Conservation (phyloP, 1,140 invertebrate species). For the Nebria ingens region DNA sequence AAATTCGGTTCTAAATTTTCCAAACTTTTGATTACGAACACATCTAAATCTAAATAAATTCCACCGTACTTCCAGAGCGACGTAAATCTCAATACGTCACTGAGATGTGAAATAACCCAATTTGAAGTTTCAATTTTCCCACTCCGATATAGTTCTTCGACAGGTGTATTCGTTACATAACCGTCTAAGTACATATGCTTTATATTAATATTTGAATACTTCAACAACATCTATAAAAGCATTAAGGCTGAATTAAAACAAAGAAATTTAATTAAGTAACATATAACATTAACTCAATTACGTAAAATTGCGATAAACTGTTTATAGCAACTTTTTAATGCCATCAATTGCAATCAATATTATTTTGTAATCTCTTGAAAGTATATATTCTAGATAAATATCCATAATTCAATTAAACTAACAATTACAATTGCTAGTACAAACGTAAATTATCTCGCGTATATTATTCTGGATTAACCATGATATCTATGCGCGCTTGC, state of each 20-base stretch:
- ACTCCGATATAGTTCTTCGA: conserved; percentile 46
- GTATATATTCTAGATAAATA: too few species aligned
- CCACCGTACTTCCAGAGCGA: conserved; percentile 68
- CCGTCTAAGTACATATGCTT: conserved; percentile 41
- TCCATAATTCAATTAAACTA: not conserved
- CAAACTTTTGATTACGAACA: conserved; percentile 53
- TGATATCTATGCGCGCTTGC: too few species aligned
- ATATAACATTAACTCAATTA: not conserved
- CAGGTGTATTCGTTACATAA: conserved; percentile 47
- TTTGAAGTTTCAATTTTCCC: conserved; percentile 40
- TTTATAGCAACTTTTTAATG: too few species aligned
- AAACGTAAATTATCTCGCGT: too few species aligned
- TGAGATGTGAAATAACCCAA: conserved; percentile 50
- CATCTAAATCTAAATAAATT: conserved; percentile 66
- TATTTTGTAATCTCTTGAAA: too few species aligned
- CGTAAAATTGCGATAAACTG: not conserved
- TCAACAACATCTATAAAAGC: conserved; percentile 32
- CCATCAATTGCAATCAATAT: too few species aligned
- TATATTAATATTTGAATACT: conserved; percentile 49
- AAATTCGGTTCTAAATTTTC: conserved; percentile 48
- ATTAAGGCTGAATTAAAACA: too few species aligned
- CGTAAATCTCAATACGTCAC: conserved; percentile 56
- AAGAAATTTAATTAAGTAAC: too few species aligned
- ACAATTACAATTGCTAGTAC: not conserved
- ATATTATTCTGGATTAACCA: too few species aligned